Base-by-base conservation (phyloP, 2,113 vertebrate species). In the Maccullochella peelii region DNA sequence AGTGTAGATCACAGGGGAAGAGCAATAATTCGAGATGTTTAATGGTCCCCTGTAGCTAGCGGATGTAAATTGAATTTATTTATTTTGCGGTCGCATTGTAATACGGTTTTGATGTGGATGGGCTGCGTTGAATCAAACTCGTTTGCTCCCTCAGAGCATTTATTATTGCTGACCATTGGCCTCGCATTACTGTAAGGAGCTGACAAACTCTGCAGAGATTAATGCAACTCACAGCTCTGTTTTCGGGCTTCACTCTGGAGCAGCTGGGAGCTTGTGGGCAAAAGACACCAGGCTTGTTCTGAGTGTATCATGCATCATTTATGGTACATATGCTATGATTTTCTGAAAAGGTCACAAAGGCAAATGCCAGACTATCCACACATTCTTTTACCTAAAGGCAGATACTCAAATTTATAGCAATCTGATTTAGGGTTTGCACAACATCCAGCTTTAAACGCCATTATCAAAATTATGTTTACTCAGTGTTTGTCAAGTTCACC, bases 61-160 rank as follows among this genome's bases (percentile, higher is more conserved):
- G 0, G 55, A 86, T 70, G 68, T 74, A 82, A 84, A 90, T 77
- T 85, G 33, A 87, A 87, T 87, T 81, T 66, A 80, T 85, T 80
- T 80, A 83, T 75, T 83, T 81, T 57, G 49, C 7, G 8, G 55
- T 20, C 2, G 23, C 52, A 47, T 85, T 80, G 50, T 83, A 76
- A 70, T 59, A 54, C 1, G 8, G 72, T 81, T 88, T 80, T 91
- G 73, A 86, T 83, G 65, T 83, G 49, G 44, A 82, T 73, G 52
- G 50, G 42, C 58, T 72, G 27, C 3, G 15, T 47, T 18, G 21
- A 76, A 82, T 82, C 77, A 82, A 79, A 78, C 80, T 90, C 14
- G 36, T 90, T 90, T 87, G 30, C 65, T 73, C 49, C 57, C 68
- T 73, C 59, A 7, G 21, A 81, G 77, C n/a, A 25, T 86, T 80